Base-by-base conservation (phyloP, 2,888 invertebrate species). In the Biston stratarius region DNA sequence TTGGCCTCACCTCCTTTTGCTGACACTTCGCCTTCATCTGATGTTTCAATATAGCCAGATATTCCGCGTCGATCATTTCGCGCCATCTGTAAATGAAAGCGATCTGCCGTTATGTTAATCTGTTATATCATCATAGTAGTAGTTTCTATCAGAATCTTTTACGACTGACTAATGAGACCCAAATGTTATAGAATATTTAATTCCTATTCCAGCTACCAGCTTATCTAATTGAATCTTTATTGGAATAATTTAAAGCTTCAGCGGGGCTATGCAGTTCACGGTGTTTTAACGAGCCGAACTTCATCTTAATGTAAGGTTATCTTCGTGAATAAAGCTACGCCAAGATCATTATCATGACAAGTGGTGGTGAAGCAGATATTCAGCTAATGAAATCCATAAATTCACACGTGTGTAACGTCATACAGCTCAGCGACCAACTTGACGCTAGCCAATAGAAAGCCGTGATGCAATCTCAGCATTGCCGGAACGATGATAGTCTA, bases 21-120 rank as follows among this genome's bases (percentile, higher is more conserved):
- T 87, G 82, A 75, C 75, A 83, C 78, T 94, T 94, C 24, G 90
- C 85, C 68, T 81, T 84, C 75, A 94, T 90, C 78, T 94, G 94
- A 67, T 90, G 86, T 75, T 94, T 92, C 34, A 94, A 74, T 56
- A 90, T 90, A 61, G 82, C 83, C 72, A 94, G 81, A 77, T 94
- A 86, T 71, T 93, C 89, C 44, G 83, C 81, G 64, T 91, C 87
- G n/a, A 88, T 67, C 53, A 89, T 74, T 76, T 92, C 91, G n/a
- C 94, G 88, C 94, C 93, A 93, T 74, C 94, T 93, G 76, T 33
- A 80, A 83, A 60, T 62, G 51, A 69, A 58, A 56, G 24, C 55
- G 45, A 67, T 56, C 58, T 40, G 38, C 11, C 38, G 59, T 59
- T 51, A 67, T 63, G 62, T 42, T 63, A 67, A 63, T 63, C 38